These are phyloP conservation scores for Caenorhabditis briggsae DNA, from an alignment of 1,140 invertebrate species.

Conservation along the genomic window DNA sequence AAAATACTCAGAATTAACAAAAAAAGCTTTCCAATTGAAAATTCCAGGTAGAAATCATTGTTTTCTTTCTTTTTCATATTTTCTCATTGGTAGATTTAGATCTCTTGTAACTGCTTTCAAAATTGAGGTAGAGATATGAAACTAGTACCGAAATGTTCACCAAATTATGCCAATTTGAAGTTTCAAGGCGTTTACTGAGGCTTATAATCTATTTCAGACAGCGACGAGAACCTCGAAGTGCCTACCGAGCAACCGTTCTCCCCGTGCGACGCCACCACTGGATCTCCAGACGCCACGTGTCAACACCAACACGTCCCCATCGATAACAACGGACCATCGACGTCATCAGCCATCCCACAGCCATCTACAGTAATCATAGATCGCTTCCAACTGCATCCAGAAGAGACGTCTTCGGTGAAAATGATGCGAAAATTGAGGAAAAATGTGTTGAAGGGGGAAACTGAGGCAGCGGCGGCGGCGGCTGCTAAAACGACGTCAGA, in stretches of 20 bases:
- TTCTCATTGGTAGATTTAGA: too few relatives aligned
- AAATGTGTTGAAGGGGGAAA: not conserved
- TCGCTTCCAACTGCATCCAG: not conserved
- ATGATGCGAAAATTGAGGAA: slow-evolving; percentile 21
- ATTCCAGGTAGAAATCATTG: too few relatives aligned
- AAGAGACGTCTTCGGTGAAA: slow-evolving; percentile 7
- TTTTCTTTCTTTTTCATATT: too few relatives aligned
- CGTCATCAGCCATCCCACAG: not conserved
- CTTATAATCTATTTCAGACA: not conserved
- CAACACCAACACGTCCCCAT: not conserved
- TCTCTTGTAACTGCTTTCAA: too few relatives aligned
- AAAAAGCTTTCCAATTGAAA: too few relatives aligned
- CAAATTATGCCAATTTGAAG: too few relatives aligned
- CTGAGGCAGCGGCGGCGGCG: not conserved
- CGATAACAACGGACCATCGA: not conserved
- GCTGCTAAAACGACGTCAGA: not conserved
- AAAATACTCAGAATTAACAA: too few relatives aligned
- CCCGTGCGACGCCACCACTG: not conserved
- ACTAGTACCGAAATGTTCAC: too few relatives aligned
- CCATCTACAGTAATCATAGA: not conserved
- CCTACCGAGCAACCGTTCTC: slow-evolving; percentile 20
- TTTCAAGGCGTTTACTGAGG: too few relatives aligned
- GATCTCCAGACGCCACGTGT: not conserved
- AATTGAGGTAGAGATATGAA: too few relatives aligned
- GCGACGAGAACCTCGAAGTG: slow-evolving; percentile 16